phyloP scores from a whole-genome alignment of 2,797 vertebrate genomes.

The Setipinna tenuifilis region DNA sequence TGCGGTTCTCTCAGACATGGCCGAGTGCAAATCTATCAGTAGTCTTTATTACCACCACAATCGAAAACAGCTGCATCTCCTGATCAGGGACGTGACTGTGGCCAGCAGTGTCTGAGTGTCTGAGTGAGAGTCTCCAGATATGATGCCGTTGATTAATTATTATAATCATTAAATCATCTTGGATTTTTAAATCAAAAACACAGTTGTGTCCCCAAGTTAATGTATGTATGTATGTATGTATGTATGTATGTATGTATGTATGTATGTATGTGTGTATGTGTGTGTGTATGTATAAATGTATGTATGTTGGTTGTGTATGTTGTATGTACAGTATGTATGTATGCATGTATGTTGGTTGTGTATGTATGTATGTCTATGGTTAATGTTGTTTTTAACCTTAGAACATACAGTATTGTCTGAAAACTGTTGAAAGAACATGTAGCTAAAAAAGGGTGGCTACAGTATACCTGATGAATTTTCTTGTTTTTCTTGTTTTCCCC shows the following conservation, averaged over 20 bases:
- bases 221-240: background rate
- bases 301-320: background rate
- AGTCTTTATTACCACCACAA: background rate
- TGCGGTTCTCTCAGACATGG: background rate
- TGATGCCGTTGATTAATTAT: conserved; percentile 6
- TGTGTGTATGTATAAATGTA: background rate
- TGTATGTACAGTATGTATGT: background rate
- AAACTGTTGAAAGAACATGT: too few relatives aligned
- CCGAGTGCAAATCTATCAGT: background rate
- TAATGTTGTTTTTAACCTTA: too few relatives aligned
- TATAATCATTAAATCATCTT: too few relatives aligned
- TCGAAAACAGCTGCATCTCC: background rate
- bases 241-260: background rate
- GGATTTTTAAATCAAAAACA: background rate
- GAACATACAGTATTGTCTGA: too few relatives aligned
- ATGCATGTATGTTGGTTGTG: background rate
- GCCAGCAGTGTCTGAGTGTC: background rate
- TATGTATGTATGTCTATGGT: background rate
- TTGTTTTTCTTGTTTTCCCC: background rate
- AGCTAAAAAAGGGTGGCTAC: too few relatives aligned
- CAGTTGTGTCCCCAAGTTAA: background rate
- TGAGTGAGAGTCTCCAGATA: background rate
- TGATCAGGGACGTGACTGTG: background rate
- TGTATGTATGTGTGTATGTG: background rate
- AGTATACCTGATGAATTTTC: background rate